Evolutionary conservation across 1,140 invertebrate genomes (phyloP).

Genomic region (Bombus balteatus): DNA sequence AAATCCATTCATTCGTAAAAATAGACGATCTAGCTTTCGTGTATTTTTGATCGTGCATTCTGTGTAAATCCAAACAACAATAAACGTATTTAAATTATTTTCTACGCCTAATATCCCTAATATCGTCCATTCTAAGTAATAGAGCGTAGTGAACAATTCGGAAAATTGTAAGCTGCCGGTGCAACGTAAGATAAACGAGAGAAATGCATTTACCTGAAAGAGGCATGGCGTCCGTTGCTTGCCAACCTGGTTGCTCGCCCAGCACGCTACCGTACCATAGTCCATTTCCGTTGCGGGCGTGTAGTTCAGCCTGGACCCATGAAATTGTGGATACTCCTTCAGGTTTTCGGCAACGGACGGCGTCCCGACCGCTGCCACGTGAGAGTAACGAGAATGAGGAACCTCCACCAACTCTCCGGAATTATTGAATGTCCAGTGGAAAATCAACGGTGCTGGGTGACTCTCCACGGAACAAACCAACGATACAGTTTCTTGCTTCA

Average conservation of each 20-base stretch:
- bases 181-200: background rate
- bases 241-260: slow-evolving; percentile 91
- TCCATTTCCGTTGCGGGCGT: slow-evolving; percentile 93
- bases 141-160: background rate
- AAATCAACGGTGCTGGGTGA: slow-evolving; percentile 90
- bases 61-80: no score
- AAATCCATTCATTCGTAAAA: no score
- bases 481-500: slow-evolving; percentile 92
- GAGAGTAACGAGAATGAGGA: slow-evolving; percentile 86
- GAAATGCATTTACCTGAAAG: slow-evolving; percentile 86
- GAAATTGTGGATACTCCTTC: slow-evolving; percentile 78
- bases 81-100: background rate
- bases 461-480: slow-evolving; percentile 93
- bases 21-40: no score
- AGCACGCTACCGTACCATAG: slow-evolving; percentile 93
- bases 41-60: no score
- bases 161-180: background rate
- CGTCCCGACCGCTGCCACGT: slow-evolving; percentile 81
- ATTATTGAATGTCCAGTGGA: slow-evolving; percentile 95
- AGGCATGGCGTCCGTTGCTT: slow-evolving; percentile 92
- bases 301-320: slow-evolving; percentile 90
- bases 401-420: slow-evolving; percentile 91
- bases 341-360: slow-evolving; percentile 70
- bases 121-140: background rate
- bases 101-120: background rate